These are phyloP conservation scores for Bothrops jararaca DNA, from an alignment of 2,113 vertebrate species.

Conservation along the genomic window DNA sequence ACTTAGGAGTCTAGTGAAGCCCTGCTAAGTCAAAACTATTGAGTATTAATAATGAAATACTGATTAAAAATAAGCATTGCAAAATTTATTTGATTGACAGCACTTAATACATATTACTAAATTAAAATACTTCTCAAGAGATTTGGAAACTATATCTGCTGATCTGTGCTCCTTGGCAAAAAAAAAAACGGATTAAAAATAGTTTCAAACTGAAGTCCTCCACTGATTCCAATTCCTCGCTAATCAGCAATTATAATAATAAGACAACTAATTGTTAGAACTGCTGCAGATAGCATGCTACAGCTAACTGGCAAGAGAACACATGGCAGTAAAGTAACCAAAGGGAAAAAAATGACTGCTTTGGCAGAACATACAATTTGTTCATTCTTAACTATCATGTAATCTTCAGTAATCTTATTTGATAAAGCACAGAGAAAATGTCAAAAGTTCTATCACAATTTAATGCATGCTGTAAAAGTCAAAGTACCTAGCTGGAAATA, in stretches of 20 bases:
- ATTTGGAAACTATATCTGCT: neutral
- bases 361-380: neutral
- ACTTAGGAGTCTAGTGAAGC: neutral
- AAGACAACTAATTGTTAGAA: neutral
- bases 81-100: neutral
- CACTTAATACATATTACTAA: neutral
- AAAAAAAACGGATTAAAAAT: neutral
- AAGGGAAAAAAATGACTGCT: neutral
- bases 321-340: neutral
- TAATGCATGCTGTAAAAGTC: conserved; percentile 25
- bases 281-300: neutral
- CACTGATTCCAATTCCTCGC: neutral
- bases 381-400: neutral
- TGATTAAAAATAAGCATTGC: neutral
- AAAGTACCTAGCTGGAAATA: neutral
- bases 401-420: neutral
- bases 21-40: neutral
- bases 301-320: neutral
- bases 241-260: neutral
- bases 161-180: neutral
- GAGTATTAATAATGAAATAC: neutral
- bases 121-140: neutral
- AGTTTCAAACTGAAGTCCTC: neutral
- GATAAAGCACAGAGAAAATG: neutral
- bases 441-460: neutral